These are phyloP conservation scores for Pherbina coryleti DNA, from an alignment of 2,888 invertebrate genomes.

Conservation along the genomic window DNA sequence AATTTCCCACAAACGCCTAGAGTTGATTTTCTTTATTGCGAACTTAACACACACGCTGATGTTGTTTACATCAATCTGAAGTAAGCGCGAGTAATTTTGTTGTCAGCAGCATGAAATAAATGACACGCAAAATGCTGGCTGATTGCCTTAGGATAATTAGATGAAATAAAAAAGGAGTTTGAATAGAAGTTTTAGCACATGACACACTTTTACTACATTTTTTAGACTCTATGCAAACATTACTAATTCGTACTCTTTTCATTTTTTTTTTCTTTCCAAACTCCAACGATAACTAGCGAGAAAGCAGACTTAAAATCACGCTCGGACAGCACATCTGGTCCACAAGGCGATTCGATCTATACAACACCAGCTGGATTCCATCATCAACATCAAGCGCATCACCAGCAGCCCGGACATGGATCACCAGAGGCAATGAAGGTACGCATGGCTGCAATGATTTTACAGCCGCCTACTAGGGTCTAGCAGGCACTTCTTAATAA, in stretches of 20 bases:
- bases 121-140: too few relatives aligned
- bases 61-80: too few relatives aligned
- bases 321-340: constrained; percentile 71
- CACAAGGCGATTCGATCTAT: constrained; percentile 83
- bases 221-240: not conserved
- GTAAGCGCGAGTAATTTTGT: too few relatives aligned
- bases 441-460: constrained; percentile 89
- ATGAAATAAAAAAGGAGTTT: too few relatives aligned
- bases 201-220: not conserved
- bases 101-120: too few relatives aligned
- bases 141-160: too few relatives aligned
- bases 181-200: too few relatives aligned
- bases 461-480: constrained; percentile 90
- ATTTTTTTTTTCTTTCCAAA: constrained; percentile 29
- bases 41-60: too few relatives aligned
- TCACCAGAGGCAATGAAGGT: constrained; percentile 88
- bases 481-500: constrained; percentile 70
- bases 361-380: constrained; percentile 72
- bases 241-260: not conserved
- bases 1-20: too few relatives aligned
- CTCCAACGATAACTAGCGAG: constrained; percentile 61
- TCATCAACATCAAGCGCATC: constrained; percentile 64
- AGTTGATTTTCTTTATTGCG: too few relatives aligned
- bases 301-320: constrained; percentile 70
- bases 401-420: constrained; percentile 63